Percentiles rank a stretch among this genome's conserved stretches.
Conservation (phyloP, 2,888 invertebrate species). For the Scrobipalpa atriplicella region DNA sequence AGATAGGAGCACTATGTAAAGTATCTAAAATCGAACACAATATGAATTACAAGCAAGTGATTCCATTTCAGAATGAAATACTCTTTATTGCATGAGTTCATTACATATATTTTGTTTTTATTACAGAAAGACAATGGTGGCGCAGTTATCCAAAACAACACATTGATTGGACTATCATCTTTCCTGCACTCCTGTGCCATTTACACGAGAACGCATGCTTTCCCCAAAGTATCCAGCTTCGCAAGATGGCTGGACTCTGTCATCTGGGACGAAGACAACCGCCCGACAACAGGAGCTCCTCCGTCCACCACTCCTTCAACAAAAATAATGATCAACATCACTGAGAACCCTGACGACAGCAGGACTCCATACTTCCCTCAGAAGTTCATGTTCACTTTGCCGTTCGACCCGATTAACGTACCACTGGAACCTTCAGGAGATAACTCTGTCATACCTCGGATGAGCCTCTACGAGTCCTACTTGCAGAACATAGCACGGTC, state of each 20-base stretch:
- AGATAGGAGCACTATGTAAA: too few relatives aligned
- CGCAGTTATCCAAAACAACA: conserved; percentile 72
- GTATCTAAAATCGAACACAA: too few relatives aligned
- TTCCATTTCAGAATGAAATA: too few relatives aligned
- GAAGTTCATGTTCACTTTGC: conserved; percentile 65
- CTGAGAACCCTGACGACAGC: conserved; percentile 40
- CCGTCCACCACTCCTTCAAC: conserved; percentile 35
- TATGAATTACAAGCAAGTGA: too few relatives aligned
- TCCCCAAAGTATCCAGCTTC: conserved; percentile 67
- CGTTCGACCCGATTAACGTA: conserved; percentile 68
- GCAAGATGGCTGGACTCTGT: conserved; percentile 65
- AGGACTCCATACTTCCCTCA: conserved; percentile 46
- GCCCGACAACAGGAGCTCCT: conserved; percentile 48
- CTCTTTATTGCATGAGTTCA: too few relatives aligned
- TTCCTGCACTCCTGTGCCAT: conserved; percentile 69
- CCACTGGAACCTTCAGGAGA: conserved; percentile 71
- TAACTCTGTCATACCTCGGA: conserved; percentile 69
- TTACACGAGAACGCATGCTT: conserved; percentile 70
- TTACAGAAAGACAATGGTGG: conserved; percentile 75
- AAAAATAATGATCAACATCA: conserved; percentile 39
- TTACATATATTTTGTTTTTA: background rate
- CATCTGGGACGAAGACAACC: conserved; percentile 72
- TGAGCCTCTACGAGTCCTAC: conserved; percentile 74
- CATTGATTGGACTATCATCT: conserved; percentile 61
- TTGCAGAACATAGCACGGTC: conserved; percentile 57